Base-by-base conservation (phyloP, 2,113 vertebrate species). In the Paedocypris sp. region DNA sequence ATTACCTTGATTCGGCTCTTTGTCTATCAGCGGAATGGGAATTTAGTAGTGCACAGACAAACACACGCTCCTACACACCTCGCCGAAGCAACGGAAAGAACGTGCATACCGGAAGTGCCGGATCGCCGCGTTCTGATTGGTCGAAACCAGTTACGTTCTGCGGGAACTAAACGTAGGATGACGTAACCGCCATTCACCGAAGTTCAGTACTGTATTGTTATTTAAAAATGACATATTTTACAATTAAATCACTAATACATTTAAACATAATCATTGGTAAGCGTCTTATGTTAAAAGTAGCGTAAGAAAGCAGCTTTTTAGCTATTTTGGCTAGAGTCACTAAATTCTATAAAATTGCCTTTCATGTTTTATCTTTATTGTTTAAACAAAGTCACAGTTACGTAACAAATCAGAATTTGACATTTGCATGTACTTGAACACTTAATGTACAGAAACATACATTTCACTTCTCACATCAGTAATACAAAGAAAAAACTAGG, bases 1-100 rank as follows among this genome's bases (percentile, higher is more conserved):
- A 60, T 73, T 68, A 75, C 73, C 73, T 75, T 68, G 23, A 58
- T 35, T 49, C 61, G 23, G 53, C 20, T 19, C 32, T 48, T 42
- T 33, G 6, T 64, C 19, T 58, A 39, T 46, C 10, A 35, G 22
- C 7, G n/a, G 16, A 41, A 60, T 19, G 22, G 7, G 35, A 56
- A 53, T 38, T 60, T 64, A 29, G 12, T 16, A 39, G 19, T 39
- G 39, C 43, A 29, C 28, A 23, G 23, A 19, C 3, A 33, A 32
- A 32, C 49, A 63, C 73, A 57, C 70, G 67, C 43, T 36, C 16
- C 18, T 48, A 29, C 66, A 57, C 73, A 35, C 18, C 43, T 41
- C 54, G 25, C n/a, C 33, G 54, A 64, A 33, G 48, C 39, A 54
- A 62, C 35, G 29, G 53, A 75, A 70, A 68, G 70, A 61, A 53